Evolutionary conservation across 2,113 vertebrate genomes (phyloP), one percentile per base, ranked within the genome.

Genomic region (Silurus glanis): DNA sequence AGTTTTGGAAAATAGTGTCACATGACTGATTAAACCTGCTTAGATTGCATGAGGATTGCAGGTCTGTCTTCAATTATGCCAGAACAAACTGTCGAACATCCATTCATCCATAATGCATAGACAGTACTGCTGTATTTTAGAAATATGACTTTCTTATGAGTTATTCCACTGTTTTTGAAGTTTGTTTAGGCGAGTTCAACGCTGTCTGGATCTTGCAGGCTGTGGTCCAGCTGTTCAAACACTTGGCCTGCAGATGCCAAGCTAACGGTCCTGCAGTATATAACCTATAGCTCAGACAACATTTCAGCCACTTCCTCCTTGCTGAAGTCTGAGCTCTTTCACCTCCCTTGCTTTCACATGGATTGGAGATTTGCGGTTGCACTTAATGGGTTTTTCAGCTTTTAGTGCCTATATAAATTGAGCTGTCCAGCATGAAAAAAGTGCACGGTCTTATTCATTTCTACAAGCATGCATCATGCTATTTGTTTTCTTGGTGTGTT

Each of bases 141-240:
- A 80, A 80, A 86, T 49, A 67, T 80, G 82, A 84, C 47, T 55
- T 80, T 80, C 25, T 89, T 72, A 45, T 84, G 82, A 84, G 84
- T 87, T 86, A 83, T 89, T 85, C 47, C 47, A 83, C 80, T 83
- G 85, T 85, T 89, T 79, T 80, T 75, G 19, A 80, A 82, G 88
- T 87, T 75, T 89, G 88, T 80, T 89, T 69, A 85, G 80, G 71
- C 64, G 51, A 74, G 58, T 49, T 87, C 80, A 64, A 28, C 25
- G 75, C 67, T 89, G 85, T 59, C 82, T 82, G 67, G 64, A 58
- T 58, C 67, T 66, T 55, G 23, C 75, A 85, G 81, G 47, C 80
- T 85, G 86, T 25, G 47, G 74, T 14, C 83, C 84, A 87, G 86
- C 84, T 87, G 89, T 84, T 87, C 66, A 83, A 83, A 85, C 86